These are phyloP conservation scores for Danionella dracula DNA, from an alignment of 2,797 vertebrate genomes.

Conservation along the genomic window DNA sequence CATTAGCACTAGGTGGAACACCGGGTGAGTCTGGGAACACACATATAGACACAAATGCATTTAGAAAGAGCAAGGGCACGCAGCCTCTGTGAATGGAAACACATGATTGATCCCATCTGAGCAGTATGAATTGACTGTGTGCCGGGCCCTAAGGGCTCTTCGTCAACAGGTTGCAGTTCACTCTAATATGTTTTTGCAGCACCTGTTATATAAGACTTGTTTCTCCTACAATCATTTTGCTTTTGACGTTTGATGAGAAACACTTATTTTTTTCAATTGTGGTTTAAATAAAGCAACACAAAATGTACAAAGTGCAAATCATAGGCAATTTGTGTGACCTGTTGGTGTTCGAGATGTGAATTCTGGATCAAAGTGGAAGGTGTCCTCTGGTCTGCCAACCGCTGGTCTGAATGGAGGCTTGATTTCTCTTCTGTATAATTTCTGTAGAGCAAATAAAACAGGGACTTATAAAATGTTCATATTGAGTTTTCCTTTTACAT, in stretches of 20 bases:
- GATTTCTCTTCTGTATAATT: conserved; percentile 85
- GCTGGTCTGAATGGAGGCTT: conserved; percentile 94
- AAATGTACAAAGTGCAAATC: neutral
- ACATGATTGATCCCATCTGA: conserved; percentile 26
- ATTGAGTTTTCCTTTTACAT: no score
- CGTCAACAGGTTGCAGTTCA: conserved; percentile 1
- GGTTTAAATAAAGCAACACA: neutral
- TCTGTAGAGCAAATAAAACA: conserved; percentile 59
- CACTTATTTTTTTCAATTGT: neutral
- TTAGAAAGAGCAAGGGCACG: conserved; percentile 31
- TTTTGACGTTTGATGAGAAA: neutral
- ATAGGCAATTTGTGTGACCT: conserved; percentile 13
- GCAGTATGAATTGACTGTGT: conserved; percentile 27
- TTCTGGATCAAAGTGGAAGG: conserved; percentile 96
- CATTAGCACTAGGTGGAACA: conserved; percentile 89
- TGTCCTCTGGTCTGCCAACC: conserved; percentile 92
- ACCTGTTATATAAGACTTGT: conserved; percentile 17
- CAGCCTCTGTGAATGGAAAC: conserved; percentile 26
- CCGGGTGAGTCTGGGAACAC: conserved; percentile 84
- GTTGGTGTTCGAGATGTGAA: conserved; percentile 90
- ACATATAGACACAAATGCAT: conserved; percentile 15
- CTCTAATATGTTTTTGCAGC: conserved; percentile 3
- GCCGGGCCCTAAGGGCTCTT: neutral
- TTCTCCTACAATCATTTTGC: neutral
- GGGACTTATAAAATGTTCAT: no score